phyloP scores from a whole-genome alignment of 2,888 invertebrate genomes.

The Sipha maydis region DNA sequence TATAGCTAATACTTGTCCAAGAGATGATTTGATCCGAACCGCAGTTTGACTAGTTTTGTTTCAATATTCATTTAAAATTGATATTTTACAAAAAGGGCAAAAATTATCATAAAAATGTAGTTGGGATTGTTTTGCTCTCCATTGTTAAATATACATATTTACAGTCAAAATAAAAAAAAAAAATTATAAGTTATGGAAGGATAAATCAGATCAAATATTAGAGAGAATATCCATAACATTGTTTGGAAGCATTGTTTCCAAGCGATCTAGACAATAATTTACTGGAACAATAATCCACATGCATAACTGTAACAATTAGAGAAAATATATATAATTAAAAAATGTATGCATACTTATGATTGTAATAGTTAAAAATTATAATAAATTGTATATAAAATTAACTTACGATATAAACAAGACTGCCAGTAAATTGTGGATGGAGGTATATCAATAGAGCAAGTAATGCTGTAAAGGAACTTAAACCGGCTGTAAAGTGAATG shows the following conservation, averaged over 20 bases:
- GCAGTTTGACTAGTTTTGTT: slow-evolving; percentile 29
- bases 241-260: slow-evolving; percentile 83
- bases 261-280: slow-evolving; percentile 81
- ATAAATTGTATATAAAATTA: neutral
- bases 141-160: slow-evolving; percentile 2
- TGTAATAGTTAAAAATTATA: slow-evolving; percentile 24
- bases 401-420: slow-evolving; percentile 78
- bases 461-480: slow-evolving; percentile 91
- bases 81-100: neutral
- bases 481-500: slow-evolving; percentile 89
- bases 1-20: neutral
- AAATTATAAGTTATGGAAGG: neutral
- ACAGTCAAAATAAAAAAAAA: slow-evolving; percentile 15
- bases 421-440: slow-evolving; percentile 90
- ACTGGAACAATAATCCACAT: slow-evolving; percentile 84
- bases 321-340: slow-evolving; percentile 15
- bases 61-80: slow-evolving; percentile 19
- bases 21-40: neutral
- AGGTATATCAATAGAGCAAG: slow-evolving; percentile 89
- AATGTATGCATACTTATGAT: too few species aligned
- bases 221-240: slow-evolving; percentile 82
- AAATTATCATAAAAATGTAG: slow-evolving; percentile 22
- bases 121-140: slow-evolving; percentile 39
- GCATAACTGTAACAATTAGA: slow-evolving; percentile 71
- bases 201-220: slow-evolving; percentile 70